A percentile compares a stretch with the other conserved stretches of the same genome.
Conservation (phyloP, 1,140 invertebrate species). For the Drosophila subpulchrella region DNA sequence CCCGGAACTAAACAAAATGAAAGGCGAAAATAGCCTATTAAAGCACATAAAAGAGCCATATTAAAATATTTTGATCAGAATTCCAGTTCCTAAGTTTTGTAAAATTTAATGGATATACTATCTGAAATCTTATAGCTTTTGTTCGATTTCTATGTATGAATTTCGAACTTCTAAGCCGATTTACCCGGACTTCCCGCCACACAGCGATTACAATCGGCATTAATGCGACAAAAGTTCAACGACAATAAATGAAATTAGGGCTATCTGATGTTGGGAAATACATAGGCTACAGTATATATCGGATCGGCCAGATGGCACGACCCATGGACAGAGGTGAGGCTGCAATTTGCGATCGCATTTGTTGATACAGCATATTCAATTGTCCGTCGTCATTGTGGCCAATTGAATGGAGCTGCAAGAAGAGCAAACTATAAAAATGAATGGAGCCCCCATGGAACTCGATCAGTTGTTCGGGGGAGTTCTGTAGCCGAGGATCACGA, state of each 20-base stretch:
- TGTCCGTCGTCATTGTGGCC: constrained; percentile 15
- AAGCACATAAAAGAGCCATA: neutral
- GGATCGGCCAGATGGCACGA: neutral
- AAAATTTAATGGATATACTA: neutral
- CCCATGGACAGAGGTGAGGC: constrained; percentile 23
- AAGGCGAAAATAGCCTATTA: neutral
- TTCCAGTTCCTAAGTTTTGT: neutral
- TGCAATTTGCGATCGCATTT: constrained; percentile 43
- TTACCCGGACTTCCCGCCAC: neutral
- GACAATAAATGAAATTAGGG: constrained; percentile 11
- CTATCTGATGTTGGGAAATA: constrained; percentile 15
- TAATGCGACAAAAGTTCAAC: constrained; percentile 15
- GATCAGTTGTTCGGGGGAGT: constrained; percentile 4
- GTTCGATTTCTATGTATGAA: neutral
- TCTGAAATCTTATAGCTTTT: neutral
- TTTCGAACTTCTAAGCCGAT: neutral
- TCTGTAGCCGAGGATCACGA: neutral
- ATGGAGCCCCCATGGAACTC: neutral
- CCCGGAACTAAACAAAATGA: no score
- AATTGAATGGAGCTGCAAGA: constrained; percentile 38
- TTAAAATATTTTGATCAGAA: neutral
- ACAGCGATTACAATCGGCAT: constrained; percentile 4
- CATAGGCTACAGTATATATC: neutral
- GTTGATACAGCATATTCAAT: constrained; percentile 34
- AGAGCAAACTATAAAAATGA: constrained; percentile 18